These are phyloP conservation scores for Caranx ignobilis DNA, from an alignment of 2,113 vertebrate species.

Conservation along the genomic window DNA sequence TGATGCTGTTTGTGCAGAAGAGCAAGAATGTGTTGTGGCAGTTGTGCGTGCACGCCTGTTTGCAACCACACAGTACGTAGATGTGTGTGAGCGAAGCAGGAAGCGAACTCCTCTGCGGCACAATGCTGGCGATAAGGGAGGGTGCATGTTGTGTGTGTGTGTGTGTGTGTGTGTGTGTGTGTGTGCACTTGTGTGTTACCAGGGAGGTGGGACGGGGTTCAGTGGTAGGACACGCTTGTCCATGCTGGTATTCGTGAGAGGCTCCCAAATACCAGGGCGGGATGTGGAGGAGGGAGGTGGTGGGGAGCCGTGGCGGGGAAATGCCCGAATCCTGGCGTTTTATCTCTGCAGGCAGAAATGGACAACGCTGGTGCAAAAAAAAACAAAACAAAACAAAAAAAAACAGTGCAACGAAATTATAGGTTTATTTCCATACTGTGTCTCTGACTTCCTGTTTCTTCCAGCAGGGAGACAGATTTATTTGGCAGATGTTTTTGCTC, in stretches of 20 bases:
- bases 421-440: background rate
- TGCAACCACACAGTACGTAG: background rate
- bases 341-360: conserved; percentile 34
- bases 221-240: conserved; percentile 78
- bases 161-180: conserved; percentile 42
- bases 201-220: conserved; percentile 80
- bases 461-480: background rate
- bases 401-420: conserved; percentile 15
- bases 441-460: background rate
- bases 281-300: conserved; percentile 36
- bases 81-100: conserved; percentile 65
- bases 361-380: background rate
- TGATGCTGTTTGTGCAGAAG: conserved; percentile 49
- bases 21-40: conserved; percentile 3
- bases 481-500: background rate
- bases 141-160: conserved; percentile 38
- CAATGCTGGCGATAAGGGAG: conserved; percentile 76
- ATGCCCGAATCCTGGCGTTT: conserved; percentile 45
- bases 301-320: conserved; percentile 25
- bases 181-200: conserved; percentile 44
- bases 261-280: conserved; percentile 69
- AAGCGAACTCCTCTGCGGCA: conserved; percentile 59
- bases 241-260: conserved; percentile 88
- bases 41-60: background rate
- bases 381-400: too few species aligned